A percentile compares a stretch with the other conserved stretches of the same genome.
phyloP scores from a whole-genome alignment of 2,113 vertebrate genomes.

The Rostratula benghalensis region DNA sequence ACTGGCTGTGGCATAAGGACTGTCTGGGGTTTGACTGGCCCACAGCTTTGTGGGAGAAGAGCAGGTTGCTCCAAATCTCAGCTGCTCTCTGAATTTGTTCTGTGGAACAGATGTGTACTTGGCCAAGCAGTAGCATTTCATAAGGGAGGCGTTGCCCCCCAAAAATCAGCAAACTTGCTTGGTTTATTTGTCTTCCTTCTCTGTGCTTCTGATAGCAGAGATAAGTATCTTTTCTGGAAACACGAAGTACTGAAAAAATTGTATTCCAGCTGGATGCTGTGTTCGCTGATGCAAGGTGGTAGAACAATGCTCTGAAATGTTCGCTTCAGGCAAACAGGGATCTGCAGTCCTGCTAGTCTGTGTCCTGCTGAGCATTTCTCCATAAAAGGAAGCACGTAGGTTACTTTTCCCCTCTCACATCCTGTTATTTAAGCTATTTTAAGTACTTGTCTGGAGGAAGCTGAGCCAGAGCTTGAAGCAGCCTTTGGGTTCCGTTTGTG shows the following conservation, averaged over 20 bases:
- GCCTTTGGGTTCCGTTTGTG: neutral
- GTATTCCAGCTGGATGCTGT: neutral
- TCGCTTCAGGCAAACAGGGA: neutral
- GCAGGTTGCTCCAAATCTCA: neutral
- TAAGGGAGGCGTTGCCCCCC: neutral
- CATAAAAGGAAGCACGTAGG: conserved; percentile 62
- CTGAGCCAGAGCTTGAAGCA: conserved; percentile 34
- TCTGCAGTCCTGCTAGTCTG: conserved; percentile 4
- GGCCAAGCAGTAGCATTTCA: neutral
- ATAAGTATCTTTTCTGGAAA: conserved; percentile 50
- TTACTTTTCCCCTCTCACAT: conserved; percentile 60
- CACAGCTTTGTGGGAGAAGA: neutral
- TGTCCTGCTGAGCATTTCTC: conserved; percentile 36
- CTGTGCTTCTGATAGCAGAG: neutral
- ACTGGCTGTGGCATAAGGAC: neutral
- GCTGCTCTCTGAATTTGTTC: neutral
- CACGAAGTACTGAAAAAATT: neutral
- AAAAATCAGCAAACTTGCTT: neutral
- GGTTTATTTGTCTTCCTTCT: conserved; percentile 36
- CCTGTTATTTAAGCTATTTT: conserved; percentile 74
- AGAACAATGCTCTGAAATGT: neutral
- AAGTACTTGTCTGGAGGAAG: conserved; percentile 37
- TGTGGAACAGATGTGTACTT: neutral
- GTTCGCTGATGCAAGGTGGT: neutral
- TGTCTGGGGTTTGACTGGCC: neutral